Evolutionary conservation across 2,888 invertebrate species (phyloP), one percentile per base, ranked within the genome.

Genomic region (Andrena fulva): DNA sequence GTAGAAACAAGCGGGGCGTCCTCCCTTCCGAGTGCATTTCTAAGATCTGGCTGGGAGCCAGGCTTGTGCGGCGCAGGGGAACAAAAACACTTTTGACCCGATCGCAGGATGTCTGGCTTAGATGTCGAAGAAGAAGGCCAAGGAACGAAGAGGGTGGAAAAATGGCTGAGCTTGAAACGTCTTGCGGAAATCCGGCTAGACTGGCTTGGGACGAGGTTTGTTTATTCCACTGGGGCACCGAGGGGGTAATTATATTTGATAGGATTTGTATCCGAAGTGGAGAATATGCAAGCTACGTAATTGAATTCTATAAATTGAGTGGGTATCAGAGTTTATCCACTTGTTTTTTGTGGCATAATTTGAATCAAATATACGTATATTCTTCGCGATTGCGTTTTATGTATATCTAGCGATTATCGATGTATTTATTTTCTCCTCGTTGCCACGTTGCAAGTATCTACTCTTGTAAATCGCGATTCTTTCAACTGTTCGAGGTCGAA

Each of bases 1-100:
- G 56, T 64, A 52, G 27, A 76, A 80, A 80, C 63, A 68, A 67
- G 59, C 50, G 66, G 16, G 29, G 8, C 29, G 24, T 27, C 48
- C 56, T n/a, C 42, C 42, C 52, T 24, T 24, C 71, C 77, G 75
- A 77, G 82, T 56, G 84, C 64, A 82, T 82, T 87, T 87, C 87
- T 85, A 84, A 84, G 87, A 85, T 82, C 72, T 87, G 84, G 84
- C 82, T 20, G n/a, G 31, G 48, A 59, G 80, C 82, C 81, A 82
- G 33, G 60, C 64, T 85, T 85, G 77, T 81, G 75, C 70, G 79
- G 31, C 29, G 70, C 76, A 76, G 52, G 70, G 75, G 72, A 81
- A 85, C 71, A 85, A 82, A 85, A 86, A 78, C 77, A 77, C 52
- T 80, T 82, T 80, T 79, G 71, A 63, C 42, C 42, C 29, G 54